A percentile compares a stretch with the other conserved stretches of the same genome.
Conservation (phyloP, 2,113 vertebrate species). For the Andinoacara biseriatus region DNA sequence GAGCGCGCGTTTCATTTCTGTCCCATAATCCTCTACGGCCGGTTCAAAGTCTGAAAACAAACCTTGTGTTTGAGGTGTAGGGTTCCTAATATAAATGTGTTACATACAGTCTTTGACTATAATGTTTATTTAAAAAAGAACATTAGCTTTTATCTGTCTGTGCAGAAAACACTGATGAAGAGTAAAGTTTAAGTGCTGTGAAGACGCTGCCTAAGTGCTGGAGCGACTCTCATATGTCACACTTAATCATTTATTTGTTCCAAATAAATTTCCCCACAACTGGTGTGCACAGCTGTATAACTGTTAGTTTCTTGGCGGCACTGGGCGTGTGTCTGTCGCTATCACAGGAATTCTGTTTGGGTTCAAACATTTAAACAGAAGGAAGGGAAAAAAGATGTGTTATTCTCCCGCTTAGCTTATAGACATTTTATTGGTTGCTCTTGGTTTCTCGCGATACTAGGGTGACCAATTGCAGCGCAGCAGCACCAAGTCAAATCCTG, state of each 20-base stretch:
- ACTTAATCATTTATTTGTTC: neutral
- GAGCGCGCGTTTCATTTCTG: constrained; percentile 48
- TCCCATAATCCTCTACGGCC: constrained; percentile 77
- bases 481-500: constrained; percentile 64
- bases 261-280: neutral
- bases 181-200: neutral
- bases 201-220: neutral
- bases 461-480: constrained; percentile 63
- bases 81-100: neutral
- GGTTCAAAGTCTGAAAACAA: constrained; percentile 32
- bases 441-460: constrained; percentile 38
- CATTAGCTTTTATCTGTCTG: neutral
- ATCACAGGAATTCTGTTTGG: constrained; percentile 72
- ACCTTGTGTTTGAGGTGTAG: neutral
- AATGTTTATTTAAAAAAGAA: neutral
- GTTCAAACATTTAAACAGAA: constrained; percentile 77
- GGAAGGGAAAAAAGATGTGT: neutral
- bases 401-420: neutral
- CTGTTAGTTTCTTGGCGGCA: neutral
- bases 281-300: neutral
- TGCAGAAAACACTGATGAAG: neutral
- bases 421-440: constrained; percentile 49
- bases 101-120: neutral
- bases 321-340: constrained; percentile 41
- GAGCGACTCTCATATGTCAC: neutral